A percentile compares a stretch with the other conserved stretches of the same genome.
Evolutionary conservation across 2,113 vertebrate genomes (phyloP).

Genomic region (Campylomormyrus numenius): DNA sequence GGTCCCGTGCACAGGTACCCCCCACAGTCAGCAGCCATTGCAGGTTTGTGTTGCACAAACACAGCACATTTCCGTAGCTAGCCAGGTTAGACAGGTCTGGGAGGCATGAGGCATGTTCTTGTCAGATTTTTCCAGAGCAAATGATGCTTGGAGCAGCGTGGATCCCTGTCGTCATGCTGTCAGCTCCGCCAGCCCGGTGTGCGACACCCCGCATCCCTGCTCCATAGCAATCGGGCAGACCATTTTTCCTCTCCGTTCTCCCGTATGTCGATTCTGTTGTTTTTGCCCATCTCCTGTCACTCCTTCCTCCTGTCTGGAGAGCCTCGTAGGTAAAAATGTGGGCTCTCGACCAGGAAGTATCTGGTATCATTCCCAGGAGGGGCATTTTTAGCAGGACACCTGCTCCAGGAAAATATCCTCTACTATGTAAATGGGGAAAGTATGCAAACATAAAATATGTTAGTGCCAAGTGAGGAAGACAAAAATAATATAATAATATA

Average conservation of each 20-base stretch:
- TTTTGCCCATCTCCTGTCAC: background rate
- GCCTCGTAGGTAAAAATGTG: background rate
- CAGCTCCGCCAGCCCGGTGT: background rate
- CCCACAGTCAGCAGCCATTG: background rate
- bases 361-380: background rate
- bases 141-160: background rate
- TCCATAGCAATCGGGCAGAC: background rate
- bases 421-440: background rate
- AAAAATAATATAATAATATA: background rate
- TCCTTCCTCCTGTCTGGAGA: background rate
- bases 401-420: background rate
- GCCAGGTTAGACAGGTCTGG: background rate
- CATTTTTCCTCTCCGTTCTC: background rate
- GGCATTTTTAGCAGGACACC: background rate
- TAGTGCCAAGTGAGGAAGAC: background rate
- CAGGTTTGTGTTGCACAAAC: background rate
- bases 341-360: background rate
- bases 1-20: slow-evolving; percentile 20
- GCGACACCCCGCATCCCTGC: background rate
- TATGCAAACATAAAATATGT: background rate
- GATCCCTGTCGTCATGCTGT: too few species aligned
- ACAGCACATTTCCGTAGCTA: background rate
- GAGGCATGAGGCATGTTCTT: background rate
- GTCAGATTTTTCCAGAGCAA: background rate
- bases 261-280: background rate